Evolutionary conservation across 2,888 invertebrate genomes (phyloP), one percentile per base, ranked within the genome.

Genomic region (Pheosia tremula): DNA sequence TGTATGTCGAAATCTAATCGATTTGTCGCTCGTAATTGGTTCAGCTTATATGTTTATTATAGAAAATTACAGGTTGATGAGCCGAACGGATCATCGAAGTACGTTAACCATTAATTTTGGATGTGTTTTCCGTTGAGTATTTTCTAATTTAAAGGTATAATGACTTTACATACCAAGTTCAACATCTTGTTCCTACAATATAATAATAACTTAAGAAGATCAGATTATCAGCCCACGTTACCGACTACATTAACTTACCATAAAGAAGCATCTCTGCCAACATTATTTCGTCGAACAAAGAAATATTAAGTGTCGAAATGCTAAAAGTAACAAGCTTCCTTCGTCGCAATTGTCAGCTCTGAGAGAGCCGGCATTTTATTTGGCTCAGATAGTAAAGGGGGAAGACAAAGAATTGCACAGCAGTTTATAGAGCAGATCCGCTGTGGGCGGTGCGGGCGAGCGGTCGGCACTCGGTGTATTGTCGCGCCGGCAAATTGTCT

Each of bases 401-500:
- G 75, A 78, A 76, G 81, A 79, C 74, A 78, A 83, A 78, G 78
- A 84, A 86, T 83, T 85, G 84, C 77, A 77, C 77, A 79, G 82
- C 85, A 88, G 87, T 86, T 88, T 85, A 83, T 82, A 74, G 79
- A 79, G 81, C 81, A 76, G 74, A 81, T 80, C 84, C 81, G 84
- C 83, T 84, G 83, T 81, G 77, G 80, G 68, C 68, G 74, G 70
- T 72, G 73, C 77, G 74, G 61, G 79, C 72, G 74, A 60, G 50
- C 2, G 24, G 24, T 24, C 24, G 24, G 24, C 24, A 37, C 52
- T 53, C 53, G 37, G 77, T 79, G 82, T 82, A 84, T 87, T 89
- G 88, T 88, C 83, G 80, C 82, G 78, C 78, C 79, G 82, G 81
- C 81, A 87, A 89, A 91, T 90, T 89, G 91, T 88, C 85, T 86